Percentiles rank a stretch among this genome's conserved stretches.
These are phyloP conservation scores for Lates calcarifer DNA, from an alignment of 2,113 vertebrate genomes.

Conservation along the genomic window DNA sequence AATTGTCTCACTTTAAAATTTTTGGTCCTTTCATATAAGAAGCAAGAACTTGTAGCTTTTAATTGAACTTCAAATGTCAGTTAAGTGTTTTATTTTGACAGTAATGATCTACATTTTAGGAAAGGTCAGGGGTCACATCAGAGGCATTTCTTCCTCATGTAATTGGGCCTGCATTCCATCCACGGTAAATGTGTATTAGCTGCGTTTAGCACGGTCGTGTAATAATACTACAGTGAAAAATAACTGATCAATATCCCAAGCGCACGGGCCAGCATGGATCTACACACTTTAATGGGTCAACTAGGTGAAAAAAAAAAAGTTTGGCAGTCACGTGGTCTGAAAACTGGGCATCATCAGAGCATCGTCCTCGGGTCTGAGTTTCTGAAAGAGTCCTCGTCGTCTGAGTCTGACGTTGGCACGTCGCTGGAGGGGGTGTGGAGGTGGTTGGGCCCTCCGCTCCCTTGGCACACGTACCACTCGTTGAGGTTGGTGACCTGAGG, in stretches of 20 bases:
- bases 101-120: constrained; percentile 27
- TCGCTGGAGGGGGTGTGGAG: constrained; percentile 93
- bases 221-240: constrained; percentile 37
- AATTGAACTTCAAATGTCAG: constrained; percentile 9
- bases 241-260: constrained; percentile 36
- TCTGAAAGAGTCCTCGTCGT: constrained; percentile 92
- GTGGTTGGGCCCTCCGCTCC: constrained; percentile 89
- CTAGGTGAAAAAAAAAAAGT: constrained; percentile 15
- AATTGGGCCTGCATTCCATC: constrained; percentile 43
- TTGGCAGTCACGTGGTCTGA: constrained; percentile 53
- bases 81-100: constrained; percentile 31
- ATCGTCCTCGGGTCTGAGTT: constrained; percentile 91
- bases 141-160: constrained; percentile 35
- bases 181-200: constrained; percentile 11
- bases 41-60: constrained; percentile 3
- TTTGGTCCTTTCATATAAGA: constrained; percentile 21
- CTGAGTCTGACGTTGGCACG: constrained; percentile 90
- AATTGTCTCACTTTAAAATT: not conserved
- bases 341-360: constrained; percentile 88
- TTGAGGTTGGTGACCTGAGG: constrained; percentile 97
- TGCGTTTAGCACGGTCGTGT: constrained; percentile 28
- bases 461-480: constrained; percentile 98
- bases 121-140: constrained; percentile 54
- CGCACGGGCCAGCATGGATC: constrained; percentile 37
- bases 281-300: constrained; percentile 44